Evolutionary conservation across 1,140 invertebrate species (phyloP).

Genomic region (Ostrea denselamellosa): DNA sequence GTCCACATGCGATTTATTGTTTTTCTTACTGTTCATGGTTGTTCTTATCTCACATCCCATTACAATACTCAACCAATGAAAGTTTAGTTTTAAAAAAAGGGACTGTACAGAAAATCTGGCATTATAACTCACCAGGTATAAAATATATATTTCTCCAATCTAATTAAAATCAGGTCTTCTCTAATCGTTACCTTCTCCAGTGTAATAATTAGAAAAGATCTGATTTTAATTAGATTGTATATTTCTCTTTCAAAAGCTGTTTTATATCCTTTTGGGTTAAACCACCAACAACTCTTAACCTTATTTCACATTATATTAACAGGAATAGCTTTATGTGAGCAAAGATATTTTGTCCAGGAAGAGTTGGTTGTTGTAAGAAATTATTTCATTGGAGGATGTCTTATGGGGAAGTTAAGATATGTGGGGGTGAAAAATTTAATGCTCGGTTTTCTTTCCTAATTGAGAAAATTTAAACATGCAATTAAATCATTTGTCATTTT

Average conservation of each 20-base stretch:
- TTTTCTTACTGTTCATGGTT: constrained; percentile 29
- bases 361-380: not conserved
- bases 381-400: constrained; percentile 29
- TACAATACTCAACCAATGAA: constrained; percentile 30
- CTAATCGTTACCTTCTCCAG: too few relatives aligned
- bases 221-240: too few relatives aligned
- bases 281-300: not conserved
- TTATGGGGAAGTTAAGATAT: not conserved
- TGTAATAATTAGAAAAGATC: too few relatives aligned
- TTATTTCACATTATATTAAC: not conserved
- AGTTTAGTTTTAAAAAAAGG: not conserved
- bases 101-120: not conserved
- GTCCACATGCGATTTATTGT: constrained; percentile 14
- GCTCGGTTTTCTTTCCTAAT: not conserved
- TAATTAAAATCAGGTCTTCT: too few relatives aligned
- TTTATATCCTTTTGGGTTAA: not conserved
- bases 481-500: not conserved
- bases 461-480: not conserved
- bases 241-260: not conserved
- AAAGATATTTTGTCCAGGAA: constrained; percentile 6
- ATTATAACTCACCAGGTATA: not conserved
- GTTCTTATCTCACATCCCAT: constrained; percentile 17
- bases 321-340: not conserved
- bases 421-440: not conserved
- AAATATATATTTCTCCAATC: too few relatives aligned